phyloP scores from a whole-genome alignment of 2,888 invertebrate species.

The Sminthurides aquaticus region DNA sequence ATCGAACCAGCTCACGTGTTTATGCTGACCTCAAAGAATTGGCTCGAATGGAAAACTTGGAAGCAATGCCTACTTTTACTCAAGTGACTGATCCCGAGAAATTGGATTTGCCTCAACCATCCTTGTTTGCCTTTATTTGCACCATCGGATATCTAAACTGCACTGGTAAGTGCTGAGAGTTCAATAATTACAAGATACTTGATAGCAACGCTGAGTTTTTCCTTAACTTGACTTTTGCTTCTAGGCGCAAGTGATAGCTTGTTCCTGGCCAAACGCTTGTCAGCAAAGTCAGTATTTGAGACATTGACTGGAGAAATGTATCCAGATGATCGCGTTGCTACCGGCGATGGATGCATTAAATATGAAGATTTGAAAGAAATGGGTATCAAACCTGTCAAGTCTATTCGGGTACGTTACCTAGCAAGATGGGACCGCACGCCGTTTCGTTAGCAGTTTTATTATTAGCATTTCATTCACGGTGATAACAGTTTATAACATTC shows the following conservation, averaged over 20 bases:
- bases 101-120: neutral
- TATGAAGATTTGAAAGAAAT: conserved; percentile 11
- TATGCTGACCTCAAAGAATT: conserved; percentile 26
- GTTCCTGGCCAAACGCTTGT: conserved; percentile 27
- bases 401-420: conserved; percentile 20
- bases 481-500: too few relatives aligned
- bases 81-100: neutral
- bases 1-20: conserved; percentile 24
- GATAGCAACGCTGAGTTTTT: too few relatives aligned
- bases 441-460: too few relatives aligned
- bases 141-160: conserved; percentile 23
- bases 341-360: conserved; percentile 24
- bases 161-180: conserved; percentile 16
- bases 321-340: conserved; percentile 24
- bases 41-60: conserved; percentile 18
- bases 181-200: too few relatives aligned
- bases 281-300: conserved; percentile 30
- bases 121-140: conserved; percentile 24
- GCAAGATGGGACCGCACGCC: too few relatives aligned
- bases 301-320: conserved; percentile 21
- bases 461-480: too few relatives aligned
- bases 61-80: conserved; percentile 2
- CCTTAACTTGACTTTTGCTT: neutral
- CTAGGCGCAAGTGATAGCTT: conserved; percentile 31
- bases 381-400: conserved; percentile 19